Evolutionary conservation across 2,888 invertebrate genomes (phyloP), one percentile per base, ranked within the genome.

Genomic region (Sinopyrophorus schimmeli): DNA sequence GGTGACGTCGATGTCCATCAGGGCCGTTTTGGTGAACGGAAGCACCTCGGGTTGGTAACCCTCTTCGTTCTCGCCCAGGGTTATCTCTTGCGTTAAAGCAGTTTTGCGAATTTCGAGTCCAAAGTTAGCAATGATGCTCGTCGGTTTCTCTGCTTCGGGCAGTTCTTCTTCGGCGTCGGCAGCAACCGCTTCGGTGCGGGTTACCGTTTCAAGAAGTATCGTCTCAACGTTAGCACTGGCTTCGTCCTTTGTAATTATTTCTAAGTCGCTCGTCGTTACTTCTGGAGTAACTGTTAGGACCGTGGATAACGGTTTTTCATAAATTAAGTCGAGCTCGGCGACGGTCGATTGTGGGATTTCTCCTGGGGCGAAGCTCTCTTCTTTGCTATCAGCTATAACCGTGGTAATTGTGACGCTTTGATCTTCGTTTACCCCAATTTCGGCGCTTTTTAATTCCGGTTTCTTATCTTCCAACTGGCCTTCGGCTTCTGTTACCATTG

Each of bases 321-420:
- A 70, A 12, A 69, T 63, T 31, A 74, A 61, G 49, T 66, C 61
- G 4, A 64, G 49, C 27, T 59, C 58, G 2, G 70, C 71, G 30
- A 47, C 60, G 57, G 69, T 71, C 10, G 59, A 55, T 30, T 70
- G 67, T 35, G 71, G 72, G 39, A 64, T 57, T 18, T 66, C 65
- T 20, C 71, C 61, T 12, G 64, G 68, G 39, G 62, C 56, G 20
- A 78, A 67, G 2, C 67, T 58, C 32, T 64, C 66, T 65, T 78
- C 77, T 46, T 67, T 73, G 62, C 81, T 80, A 60, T 78, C 76
- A 12, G 71, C 60, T 47, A 75, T 68, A 12, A 74, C 69, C 59
- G 80, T 77, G 53, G 74, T 76, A 1, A 81, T 64, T 1, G 68
- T 68, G 7, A 77, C 61, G 23, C 73, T 68, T 59, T 68, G 67